These are phyloP conservation scores for Phenganax stokvisi DNA, from an alignment of 92 coral and sea anemone genomes.

Conservation along the genomic window DNA sequence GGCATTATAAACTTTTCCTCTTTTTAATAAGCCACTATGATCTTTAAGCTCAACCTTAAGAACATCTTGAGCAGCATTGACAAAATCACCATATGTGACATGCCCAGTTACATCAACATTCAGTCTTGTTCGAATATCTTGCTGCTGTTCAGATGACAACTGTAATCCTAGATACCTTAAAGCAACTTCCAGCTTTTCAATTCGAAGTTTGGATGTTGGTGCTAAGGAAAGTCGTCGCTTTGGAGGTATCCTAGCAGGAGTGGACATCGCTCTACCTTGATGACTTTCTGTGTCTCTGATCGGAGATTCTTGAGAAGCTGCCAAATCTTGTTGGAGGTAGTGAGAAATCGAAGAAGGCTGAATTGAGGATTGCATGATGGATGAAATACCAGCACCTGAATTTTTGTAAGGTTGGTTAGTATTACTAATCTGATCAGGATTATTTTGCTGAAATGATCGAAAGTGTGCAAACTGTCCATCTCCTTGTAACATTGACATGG, in stretches of 20 bases:
- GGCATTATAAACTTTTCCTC: slow-evolving; percentile 79
- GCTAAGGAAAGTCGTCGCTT: slow-evolving; percentile 89
- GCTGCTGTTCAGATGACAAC: slow-evolving; percentile 81
- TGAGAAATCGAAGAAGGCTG: slow-evolving; percentile 86
- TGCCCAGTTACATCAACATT: slow-evolving; percentile 72
- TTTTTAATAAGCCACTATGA: slow-evolving; percentile 49
- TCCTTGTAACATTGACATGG: neutral
- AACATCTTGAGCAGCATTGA: slow-evolving; percentile 70
- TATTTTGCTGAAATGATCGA: neutral
- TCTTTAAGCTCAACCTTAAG: slow-evolving; percentile 64
- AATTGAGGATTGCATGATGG: slow-evolving; percentile 43
- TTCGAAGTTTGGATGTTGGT: slow-evolving; percentile 76
- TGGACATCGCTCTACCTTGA: slow-evolving; percentile 43
- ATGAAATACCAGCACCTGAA: slow-evolving; percentile 16
- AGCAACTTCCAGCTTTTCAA: slow-evolving; percentile 96
- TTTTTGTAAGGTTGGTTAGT: neutral
- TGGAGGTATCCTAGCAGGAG: slow-evolving; percentile 56
- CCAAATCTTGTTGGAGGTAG: slow-evolving; percentile 94
- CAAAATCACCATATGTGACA: slow-evolving; percentile 95
- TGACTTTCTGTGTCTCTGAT: slow-evolving; percentile 29
- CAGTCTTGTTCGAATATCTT: slow-evolving; percentile 64
- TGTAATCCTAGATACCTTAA: slow-evolving; percentile 79
- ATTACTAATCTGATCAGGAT: slow-evolving; percentile 32
- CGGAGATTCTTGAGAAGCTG: slow-evolving; percentile 30
- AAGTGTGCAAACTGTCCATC: neutral